phyloP scores from a whole-genome alignment of 2,888 invertebrate genomes.

The Leucania comma region DNA sequence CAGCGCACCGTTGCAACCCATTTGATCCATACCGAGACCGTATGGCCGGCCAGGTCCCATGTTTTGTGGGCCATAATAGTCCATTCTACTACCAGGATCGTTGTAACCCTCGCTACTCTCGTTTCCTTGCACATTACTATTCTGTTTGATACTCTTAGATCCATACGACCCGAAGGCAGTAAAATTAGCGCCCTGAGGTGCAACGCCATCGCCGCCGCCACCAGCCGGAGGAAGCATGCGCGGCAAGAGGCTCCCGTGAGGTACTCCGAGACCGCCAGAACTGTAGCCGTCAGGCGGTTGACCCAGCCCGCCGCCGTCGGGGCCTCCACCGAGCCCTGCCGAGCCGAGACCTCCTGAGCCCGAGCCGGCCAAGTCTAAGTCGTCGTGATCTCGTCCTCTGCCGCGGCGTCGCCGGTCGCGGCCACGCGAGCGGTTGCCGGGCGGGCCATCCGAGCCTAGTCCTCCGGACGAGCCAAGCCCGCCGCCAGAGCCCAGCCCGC shows the following conservation, averaged over 20 bases:
- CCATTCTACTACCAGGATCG: conserved; percentile 70
- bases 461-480: conserved; percentile 71
- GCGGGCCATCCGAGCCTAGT: conserved; percentile 64
- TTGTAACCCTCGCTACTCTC: conserved; percentile 71
- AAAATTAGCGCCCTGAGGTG: conserved; percentile 85
- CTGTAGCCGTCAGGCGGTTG: conserved; percentile 72
- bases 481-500: conserved; percentile 72
- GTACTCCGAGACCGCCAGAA: conserved; percentile 87
- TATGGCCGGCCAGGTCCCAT: conserved; percentile 83
- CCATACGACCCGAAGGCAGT: conserved; percentile 88
- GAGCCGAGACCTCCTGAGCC: conserved; percentile 77
- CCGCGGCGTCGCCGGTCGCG: conserved; percentile 85
- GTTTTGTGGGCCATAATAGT: conserved; percentile 80
- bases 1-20: conserved; percentile 79
- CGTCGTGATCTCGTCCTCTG: conserved; percentile 84
- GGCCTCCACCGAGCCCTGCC: conserved; percentile 72
- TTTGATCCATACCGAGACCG: conserved; percentile 74
- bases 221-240: conserved; percentile 84
- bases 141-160: conserved; percentile 76
- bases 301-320: conserved; percentile 76
- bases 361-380: conserved; percentile 73
- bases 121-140: conserved; percentile 65
- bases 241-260: conserved; percentile 87
- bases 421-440: conserved; percentile 75
- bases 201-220: conserved; percentile 74